Base-by-base conservation (phyloP, 2,797 vertebrate species). In the Ctenopoma multispine region DNA sequence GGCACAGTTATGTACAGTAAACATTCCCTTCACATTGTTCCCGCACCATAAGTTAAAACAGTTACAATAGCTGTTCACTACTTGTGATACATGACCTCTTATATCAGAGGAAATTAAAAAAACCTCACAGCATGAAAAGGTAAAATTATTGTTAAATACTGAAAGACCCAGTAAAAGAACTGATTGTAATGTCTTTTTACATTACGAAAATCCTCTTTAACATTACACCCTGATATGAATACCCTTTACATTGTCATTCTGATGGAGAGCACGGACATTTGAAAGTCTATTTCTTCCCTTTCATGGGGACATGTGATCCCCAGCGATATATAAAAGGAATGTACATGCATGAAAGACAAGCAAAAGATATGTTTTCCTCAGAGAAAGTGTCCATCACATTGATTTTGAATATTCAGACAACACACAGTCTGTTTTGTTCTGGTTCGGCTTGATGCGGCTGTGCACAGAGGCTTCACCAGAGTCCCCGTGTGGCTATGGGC, bases 281-380 rank as follows among this genome's bases (percentile, higher is more conserved):
- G 69, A 50, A 72, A 71, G 82, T 59, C 74, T 47, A 67, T 64
- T 56, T 85, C 31, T 34, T 34, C 31, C 70, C 58, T 57, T 72
- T 15, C 20, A 40, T 1, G 50, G 43, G 72, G 64, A 69, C 18
- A 53, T 61, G 59, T 40, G 29, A 63, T 23, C 74, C 73, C 85
- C 68, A 21, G 46, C 8, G 4, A 46, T 69, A 50, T 87, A 76
- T 31, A 81, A 85, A 82, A 83, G 65, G 88, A 73, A 84, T 84
- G 86, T 85, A 90, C 92, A 94, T 94, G 92, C 92, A 92, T 89
- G 89, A 91, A 86, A 90, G 87, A 91, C 90, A 66, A 89, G 90
- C 89, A 89, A 86, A 80, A 75, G 80, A 85, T 67, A 81, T 79
- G 77, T 73, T 81, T 88, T 87, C 79, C 79, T 87, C 78, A 75